These are phyloP conservation scores for Micromussa lordhowensis DNA, from an alignment of 92 coral and sea anemone species.

Conservation along the genomic window DNA sequence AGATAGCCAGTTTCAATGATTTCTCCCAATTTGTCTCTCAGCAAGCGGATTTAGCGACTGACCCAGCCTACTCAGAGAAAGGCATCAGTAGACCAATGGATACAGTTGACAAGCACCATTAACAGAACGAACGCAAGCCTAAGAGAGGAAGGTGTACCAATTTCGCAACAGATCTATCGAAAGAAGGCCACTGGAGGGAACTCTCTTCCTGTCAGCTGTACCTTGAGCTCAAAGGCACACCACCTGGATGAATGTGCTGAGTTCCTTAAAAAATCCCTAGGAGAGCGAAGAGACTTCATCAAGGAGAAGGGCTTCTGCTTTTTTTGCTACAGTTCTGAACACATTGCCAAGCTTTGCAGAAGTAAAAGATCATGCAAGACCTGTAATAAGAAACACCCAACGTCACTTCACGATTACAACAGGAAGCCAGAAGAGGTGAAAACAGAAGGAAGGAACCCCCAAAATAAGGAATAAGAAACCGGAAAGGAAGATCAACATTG, in stretches of 20 bases:
- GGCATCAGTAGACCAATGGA: slow-evolving; percentile 23
- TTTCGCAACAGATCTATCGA: slow-evolving; percentile 19
- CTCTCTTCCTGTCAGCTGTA: slow-evolving; percentile 36
- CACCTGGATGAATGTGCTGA: slow-evolving; percentile 72
- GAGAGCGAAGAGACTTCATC: slow-evolving; percentile 65
- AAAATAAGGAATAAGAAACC: too few relatives aligned
- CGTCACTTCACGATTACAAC: slow-evolving; percentile 65
- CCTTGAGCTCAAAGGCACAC: slow-evolving; percentile 60
- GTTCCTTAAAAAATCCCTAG: slow-evolving; percentile 58
- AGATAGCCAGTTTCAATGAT: slow-evolving; percentile 60
- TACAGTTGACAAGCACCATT: slow-evolving; percentile 12
- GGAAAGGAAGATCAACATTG: neutral
- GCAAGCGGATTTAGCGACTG: slow-evolving; percentile 55
- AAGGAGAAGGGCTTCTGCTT: slow-evolving; percentile 63
- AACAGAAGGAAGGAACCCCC: too few relatives aligned
- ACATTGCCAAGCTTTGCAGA: slow-evolving; percentile 67
- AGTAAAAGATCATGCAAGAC: slow-evolving; percentile 9
- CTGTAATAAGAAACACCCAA: slow-evolving; percentile 75
- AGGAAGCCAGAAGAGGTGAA: slow-evolving; percentile 44
- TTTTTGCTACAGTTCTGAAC: slow-evolving; percentile 57
- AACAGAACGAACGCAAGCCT: slow-evolving; percentile 35
- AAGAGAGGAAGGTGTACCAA: neutral
- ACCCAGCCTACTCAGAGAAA: slow-evolving; percentile 64
- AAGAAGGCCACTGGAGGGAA: slow-evolving; percentile 1
- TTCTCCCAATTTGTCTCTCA: slow-evolving; percentile 59